Percentiles rank a stretch among this genome's conserved stretches.
These are phyloP conservation scores for Epinephelus lanceolatus DNA, from an alignment of 2,113 vertebrate species.

Conservation along the genomic window DNA sequence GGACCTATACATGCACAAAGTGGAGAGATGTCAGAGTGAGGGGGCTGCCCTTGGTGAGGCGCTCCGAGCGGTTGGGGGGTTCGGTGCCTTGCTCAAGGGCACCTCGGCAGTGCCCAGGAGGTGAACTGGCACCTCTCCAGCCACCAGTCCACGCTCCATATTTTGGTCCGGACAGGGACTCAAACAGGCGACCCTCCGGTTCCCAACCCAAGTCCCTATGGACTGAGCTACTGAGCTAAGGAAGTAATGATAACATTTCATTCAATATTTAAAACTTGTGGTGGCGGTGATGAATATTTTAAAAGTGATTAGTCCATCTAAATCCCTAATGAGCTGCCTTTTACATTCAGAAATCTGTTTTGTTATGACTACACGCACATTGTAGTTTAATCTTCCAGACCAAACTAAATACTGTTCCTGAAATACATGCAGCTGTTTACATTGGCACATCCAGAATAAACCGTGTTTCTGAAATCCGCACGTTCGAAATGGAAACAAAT, in stretches of 20 bases:
- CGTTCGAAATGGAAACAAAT: conserved; percentile 47
- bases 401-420: conserved; percentile 26
- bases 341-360: not conserved
- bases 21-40: too few species aligned
- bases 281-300: not conserved
- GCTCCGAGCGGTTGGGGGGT: too few species aligned
- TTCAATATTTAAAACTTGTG: not conserved
- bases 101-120: too few species aligned
- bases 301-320: not conserved
- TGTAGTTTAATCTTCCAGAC: not conserved
- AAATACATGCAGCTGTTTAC: conserved; percentile 24
- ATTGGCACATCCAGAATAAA: conserved; percentile 31
- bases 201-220: too few species aligned
- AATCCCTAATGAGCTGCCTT: not conserved
- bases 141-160: too few species aligned
- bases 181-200: too few species aligned
- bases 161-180: too few species aligned
- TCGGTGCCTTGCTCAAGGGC: too few species aligned
- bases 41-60: too few species aligned
- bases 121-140: too few species aligned
- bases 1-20: too few species aligned
- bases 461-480: conserved; percentile 15
- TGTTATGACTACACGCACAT: conserved; percentile 20
- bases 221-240: too few species aligned
- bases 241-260: not conserved